A percentile compares a stretch with the other conserved stretches of the same genome.
Conservation (phyloP, 2,113 vertebrate species). For the Tragelaphus buxtoni region DNA sequence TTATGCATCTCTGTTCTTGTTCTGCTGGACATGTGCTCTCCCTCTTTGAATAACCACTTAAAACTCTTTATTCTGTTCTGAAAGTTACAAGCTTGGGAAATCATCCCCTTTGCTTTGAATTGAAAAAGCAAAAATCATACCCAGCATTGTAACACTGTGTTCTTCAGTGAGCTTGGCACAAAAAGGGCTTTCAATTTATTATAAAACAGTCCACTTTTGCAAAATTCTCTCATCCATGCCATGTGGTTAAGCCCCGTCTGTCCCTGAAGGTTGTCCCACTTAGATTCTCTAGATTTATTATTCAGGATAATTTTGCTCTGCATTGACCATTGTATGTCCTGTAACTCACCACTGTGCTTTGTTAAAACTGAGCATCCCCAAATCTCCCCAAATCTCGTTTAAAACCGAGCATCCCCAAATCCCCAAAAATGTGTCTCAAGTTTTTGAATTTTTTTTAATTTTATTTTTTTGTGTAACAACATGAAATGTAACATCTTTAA, state of each 20-base stretch:
- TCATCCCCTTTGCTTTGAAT: not conserved
- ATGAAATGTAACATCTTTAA: not conserved
- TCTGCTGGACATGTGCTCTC: not conserved
- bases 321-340: rapidly evolving
- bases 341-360: not conserved
- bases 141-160: not conserved
- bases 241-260: rapidly evolving
- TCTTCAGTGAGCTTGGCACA: not conserved
- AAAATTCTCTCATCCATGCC: not conserved
- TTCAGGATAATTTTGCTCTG: not conserved
- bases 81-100: not conserved
- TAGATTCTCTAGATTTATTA: not conserved
- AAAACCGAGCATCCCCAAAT: not conserved
- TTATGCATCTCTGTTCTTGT: rapidly evolving
- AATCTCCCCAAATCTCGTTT: not conserved
- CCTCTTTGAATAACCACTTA: not conserved
- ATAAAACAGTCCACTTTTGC: rapidly evolving
- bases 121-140: not conserved
- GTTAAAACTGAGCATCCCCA: not conserved
- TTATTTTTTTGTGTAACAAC: not conserved
- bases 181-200: not conserved
- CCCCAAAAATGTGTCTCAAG: not conserved
- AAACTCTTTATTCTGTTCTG: not conserved
- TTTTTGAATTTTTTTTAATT: not conserved
- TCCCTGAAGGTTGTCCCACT: too few species aligned